Evolutionary conservation across 2,888 invertebrate species (phyloP), one percentile per base, ranked within the genome.

Genomic region (Hetaerina titia): DNA sequence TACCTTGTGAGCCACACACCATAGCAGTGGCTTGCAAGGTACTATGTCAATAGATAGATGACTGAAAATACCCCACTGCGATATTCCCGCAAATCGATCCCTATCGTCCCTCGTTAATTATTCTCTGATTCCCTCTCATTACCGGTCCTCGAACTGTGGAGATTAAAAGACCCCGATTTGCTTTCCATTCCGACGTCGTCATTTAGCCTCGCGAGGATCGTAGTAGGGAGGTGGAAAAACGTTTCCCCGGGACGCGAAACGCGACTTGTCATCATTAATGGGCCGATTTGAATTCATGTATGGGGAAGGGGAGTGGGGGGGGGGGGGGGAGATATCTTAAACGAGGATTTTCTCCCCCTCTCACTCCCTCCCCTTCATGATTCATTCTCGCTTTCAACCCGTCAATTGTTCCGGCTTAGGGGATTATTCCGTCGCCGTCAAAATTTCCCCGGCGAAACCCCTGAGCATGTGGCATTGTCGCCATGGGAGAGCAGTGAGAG

Each of bases 221-320:
- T 5, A 19, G 92, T 25, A 31, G 81, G 64, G 74, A 56, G 45
- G 45, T 63, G 90, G 22, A 69, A 45, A 90, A 90, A 90, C n/a
- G n/a, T 31, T 15, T 11, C 81, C 31, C 25, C 60, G 81, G 57
- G 69, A 22, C 69, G 31, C 4, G 31, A 90, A 90, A 64, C 31
- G 56, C 69, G 13, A 92, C 92, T 74, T 92, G 69, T 92, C 92
- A 69, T 92, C 92, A 92, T 92, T 92, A 92, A 45, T 4, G 31
- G 90, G 90, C 19, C 64, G 25, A n/a, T 64, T 45, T 92, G 56
- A 92, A 92, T 92, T 74, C 56, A n/a, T 45, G 45, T 45, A 45
- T 45, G 45, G 45, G 45, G 45, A 45, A 45, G 45, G 45, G 1
- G 45, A 2, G 45, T 2, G 45, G 45, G 45, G 45, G 4, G 45